Conservation (phyloP, 1,140 invertebrate species). For the Neotoxoptera formosana region DNA sequence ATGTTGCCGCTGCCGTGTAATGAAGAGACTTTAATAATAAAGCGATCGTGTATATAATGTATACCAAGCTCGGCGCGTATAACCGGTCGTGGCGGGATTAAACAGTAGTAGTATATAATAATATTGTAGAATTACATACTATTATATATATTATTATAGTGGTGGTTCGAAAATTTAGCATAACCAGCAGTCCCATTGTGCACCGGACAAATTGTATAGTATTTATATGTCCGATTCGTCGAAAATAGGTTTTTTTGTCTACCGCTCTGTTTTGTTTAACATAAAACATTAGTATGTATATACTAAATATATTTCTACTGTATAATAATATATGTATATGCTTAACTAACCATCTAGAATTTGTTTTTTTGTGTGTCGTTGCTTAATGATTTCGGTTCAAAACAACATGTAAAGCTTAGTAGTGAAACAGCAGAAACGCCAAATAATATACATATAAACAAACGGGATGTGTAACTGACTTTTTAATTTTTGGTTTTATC, state of each 20-base stretch:
- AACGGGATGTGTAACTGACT: not conserved
- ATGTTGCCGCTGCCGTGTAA: not conserved
- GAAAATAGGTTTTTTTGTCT: constrained; percentile 18
- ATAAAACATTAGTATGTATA: not conserved
- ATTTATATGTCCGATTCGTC: constrained; percentile 6
- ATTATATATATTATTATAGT: not conserved
- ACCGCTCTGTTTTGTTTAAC: not conserved
- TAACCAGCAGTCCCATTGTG: constrained; percentile 36
- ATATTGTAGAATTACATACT: not conserved
- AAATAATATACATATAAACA: not conserved
- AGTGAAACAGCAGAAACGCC: not conserved
- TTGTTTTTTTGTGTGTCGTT: not conserved
- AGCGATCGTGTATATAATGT: constrained; percentile 41
- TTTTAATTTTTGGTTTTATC: constrained; percentile 30
- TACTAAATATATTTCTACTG: not conserved
- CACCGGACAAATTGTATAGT: constrained; percentile 13
- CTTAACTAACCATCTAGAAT: not conserved
- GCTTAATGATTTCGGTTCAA: not conserved
- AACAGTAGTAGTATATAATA: constrained; percentile 16
- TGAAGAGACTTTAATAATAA: constrained; percentile 56
- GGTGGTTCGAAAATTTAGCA: constrained; percentile 23
- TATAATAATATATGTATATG: not conserved
- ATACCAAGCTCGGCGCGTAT: not conserved
- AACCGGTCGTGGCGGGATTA: constrained; percentile 32
- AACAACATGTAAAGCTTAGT: not conserved